phyloP scores from a whole-genome alignment of 1,140 invertebrate genomes.

The Meloidogyne exigua region DNA sequence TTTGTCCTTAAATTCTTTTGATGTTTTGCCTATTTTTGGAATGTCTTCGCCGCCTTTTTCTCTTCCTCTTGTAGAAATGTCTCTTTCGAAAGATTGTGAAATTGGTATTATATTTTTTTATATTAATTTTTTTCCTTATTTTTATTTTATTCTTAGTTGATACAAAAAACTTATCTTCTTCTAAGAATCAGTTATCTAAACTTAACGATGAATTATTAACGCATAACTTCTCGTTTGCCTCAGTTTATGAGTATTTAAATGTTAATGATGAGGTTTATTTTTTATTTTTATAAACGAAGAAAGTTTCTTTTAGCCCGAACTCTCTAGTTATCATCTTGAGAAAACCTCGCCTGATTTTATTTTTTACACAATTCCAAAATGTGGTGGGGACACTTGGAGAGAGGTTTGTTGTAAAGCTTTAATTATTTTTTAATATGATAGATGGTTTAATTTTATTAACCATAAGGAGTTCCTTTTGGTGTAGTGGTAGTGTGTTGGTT shows the following conservation, averaged over 20 bases:
- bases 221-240: conserved; percentile 26
- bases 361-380: conserved; percentile 25
- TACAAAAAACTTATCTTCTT: neutral
- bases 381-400: neutral
- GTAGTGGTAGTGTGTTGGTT: no score
- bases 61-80: neutral
- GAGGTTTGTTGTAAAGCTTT: no score
- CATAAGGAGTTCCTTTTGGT: no score
- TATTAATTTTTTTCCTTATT: neutral
- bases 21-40: neutral
- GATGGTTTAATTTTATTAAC: neutral
- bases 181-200: neutral
- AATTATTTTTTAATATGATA: neutral
- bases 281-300: neutral
- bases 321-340: conserved; percentile 19
- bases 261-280: conserved; percentile 12
- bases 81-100: neutral
- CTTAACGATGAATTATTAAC: neutral
- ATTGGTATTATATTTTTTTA: neutral
- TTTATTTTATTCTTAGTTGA: conserved; percentile 1
- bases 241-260: conserved; percentile 29
- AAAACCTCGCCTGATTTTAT: conserved; percentile 27
- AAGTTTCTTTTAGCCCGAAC: conserved; percentile 13
- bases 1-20: neutral
- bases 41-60: neutral